These are phyloP conservation scores for Anticlea derivata DNA, from an alignment of 2,888 invertebrate species.

Conservation along the genomic window DNA sequence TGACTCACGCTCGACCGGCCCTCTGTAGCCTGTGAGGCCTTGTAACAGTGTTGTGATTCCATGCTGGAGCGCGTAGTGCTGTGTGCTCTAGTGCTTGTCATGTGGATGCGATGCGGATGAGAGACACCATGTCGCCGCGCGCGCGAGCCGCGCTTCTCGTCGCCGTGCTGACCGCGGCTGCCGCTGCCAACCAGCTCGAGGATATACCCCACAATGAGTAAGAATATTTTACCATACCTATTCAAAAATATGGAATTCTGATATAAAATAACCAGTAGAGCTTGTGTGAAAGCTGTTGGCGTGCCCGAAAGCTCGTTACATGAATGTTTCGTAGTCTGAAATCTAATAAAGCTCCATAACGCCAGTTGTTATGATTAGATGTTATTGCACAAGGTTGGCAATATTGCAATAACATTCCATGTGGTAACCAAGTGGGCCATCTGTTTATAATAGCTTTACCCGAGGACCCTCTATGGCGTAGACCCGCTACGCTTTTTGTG, in stretches of 20 bases:
- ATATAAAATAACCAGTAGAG: not conserved
- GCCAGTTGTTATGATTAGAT: slow-evolving; percentile 20
- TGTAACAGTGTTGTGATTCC: slow-evolving; percentile 64
- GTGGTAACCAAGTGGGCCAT: slow-evolving; percentile 15
- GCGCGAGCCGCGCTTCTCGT: slow-evolving; percentile 62
- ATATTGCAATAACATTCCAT: slow-evolving; percentile 26
- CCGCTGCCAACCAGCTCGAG: slow-evolving; percentile 90
- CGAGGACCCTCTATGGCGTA: slow-evolving; percentile 18
- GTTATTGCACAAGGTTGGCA: slow-evolving; percentile 26
- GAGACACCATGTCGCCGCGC: slow-evolving; percentile 63
- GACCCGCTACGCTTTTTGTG: slow-evolving; percentile 9
- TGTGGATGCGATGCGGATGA: slow-evolving; percentile 72
- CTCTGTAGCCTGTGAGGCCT: slow-evolving; percentile 43
- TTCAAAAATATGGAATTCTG: not conserved
- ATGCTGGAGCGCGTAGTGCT: slow-evolving; percentile 61
- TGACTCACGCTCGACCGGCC: slow-evolving; percentile 61
- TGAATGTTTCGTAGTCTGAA: slow-evolving; percentile 13
- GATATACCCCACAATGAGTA: slow-evolving; percentile 96
- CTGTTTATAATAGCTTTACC: slow-evolving; percentile 28
- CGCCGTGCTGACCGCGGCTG: slow-evolving; percentile 62
- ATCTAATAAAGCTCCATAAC: slow-evolving; percentile 17
- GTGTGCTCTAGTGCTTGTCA: slow-evolving; percentile 59
- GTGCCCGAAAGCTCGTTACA: slow-evolving; percentile 12
- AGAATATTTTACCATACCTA: slow-evolving; percentile 64
- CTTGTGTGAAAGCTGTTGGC: slow-evolving; percentile 5